Conservation (phyloP, 2,113 vertebrate genomes). For the Halcyon malimbica region DNA sequence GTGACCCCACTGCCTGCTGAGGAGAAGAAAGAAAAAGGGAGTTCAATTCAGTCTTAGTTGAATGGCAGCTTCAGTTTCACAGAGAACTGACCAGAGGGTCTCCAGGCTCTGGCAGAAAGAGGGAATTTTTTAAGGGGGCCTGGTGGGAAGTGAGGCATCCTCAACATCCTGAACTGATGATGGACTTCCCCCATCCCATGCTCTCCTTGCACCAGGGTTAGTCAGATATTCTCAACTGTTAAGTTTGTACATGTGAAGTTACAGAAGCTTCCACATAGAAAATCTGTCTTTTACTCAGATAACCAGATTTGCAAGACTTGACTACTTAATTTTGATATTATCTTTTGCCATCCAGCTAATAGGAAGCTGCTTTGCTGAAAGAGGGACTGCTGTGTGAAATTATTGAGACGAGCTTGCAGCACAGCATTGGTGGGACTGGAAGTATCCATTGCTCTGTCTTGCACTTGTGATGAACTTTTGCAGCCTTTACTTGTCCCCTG, state of each 20-base stretch:
- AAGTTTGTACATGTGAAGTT: background rate
- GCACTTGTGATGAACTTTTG: background rate
- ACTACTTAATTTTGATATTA: background rate
- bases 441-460: background rate
- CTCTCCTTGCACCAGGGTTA: background rate
- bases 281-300: background rate
- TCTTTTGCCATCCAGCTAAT: background rate
- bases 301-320: background rate
- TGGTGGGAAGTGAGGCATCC: background rate
- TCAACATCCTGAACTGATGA: background rate
- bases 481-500: background rate
- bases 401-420: background rate
- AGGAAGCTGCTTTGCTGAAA: background rate
- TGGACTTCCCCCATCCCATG: background rate
- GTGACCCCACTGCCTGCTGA: background rate
- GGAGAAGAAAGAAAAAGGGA: background rate
- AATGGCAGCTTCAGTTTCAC: background rate
- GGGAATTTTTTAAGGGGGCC: background rate
- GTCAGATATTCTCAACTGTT: background rate
- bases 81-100: background rate
- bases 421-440: background rate
- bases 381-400: background rate
- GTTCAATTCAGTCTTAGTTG: background rate
- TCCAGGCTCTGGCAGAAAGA: background rate
- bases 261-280: background rate